Evolutionary conservation across 1,140 invertebrate species (phyloP).

Genomic region (Drosophila nebulosa): DNA sequence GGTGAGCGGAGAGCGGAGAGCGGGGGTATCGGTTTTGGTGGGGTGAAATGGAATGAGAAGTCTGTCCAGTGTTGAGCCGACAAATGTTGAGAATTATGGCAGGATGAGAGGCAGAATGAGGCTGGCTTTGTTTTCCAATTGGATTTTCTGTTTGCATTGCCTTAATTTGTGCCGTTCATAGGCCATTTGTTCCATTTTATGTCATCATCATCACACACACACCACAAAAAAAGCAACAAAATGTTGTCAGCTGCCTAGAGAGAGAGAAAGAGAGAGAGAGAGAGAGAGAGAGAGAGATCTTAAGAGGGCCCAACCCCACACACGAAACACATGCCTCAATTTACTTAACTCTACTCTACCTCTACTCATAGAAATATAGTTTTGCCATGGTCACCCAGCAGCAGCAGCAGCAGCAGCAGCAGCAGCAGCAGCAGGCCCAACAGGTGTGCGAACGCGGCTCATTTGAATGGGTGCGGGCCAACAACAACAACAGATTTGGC

Average conservation of each 20-base stretch:
- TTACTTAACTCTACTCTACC: background rate
- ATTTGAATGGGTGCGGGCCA: conserved; percentile 63
- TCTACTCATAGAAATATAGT: too few relatives aligned
- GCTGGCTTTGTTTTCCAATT: conserved; percentile 64
- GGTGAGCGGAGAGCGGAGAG: background rate
- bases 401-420: too few relatives aligned
- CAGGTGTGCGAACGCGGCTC: conserved; percentile 69
- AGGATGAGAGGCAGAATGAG: background rate
- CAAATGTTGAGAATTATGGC: conserved; percentile 51
- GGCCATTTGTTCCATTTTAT: conserved; percentile 78
- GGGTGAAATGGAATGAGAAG: background rate
- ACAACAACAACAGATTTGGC: too few relatives aligned
- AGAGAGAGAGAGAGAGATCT: conserved; percentile 24
- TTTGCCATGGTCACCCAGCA: conserved; percentile 57
- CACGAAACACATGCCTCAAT: conserved; percentile 59
- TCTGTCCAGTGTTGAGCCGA: conserved; percentile 27
- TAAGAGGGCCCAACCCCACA: conserved; percentile 31
- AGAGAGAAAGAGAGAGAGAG: conserved; percentile 27
- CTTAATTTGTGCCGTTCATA: conserved; percentile 75
- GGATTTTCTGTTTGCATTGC: conserved; percentile 70
- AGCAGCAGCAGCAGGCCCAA: too few relatives aligned
- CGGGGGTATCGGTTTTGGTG: background rate
- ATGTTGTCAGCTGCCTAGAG: conserved; percentile 63
- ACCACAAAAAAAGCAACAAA: too few relatives aligned
- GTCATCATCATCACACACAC: conserved; percentile 56